A percentile compares a stretch with the other conserved stretches of the same genome.
Evolutionary conservation across 2,113 vertebrate genomes (phyloP).

Genomic region (Quiscalus mexicanus): DNA sequence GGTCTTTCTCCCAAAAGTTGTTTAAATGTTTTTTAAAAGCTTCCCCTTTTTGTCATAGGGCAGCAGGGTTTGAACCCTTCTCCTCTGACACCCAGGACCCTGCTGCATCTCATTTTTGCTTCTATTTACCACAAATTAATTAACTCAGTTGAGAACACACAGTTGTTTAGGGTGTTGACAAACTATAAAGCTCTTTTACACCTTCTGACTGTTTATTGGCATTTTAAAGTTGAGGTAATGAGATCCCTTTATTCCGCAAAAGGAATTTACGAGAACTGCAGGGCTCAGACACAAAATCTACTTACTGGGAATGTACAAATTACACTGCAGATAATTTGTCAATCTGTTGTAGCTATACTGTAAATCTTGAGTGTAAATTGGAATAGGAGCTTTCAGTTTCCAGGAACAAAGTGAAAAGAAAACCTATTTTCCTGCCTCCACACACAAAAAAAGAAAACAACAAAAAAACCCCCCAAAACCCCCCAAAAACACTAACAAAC

Average conservation of each 20-base stretch:
- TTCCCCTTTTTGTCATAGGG: background rate
- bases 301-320: background rate
- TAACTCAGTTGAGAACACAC: background rate
- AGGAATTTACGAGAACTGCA: constrained; percentile 6
- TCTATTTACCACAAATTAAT: background rate
- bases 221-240: constrained; percentile 13
- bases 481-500: background rate
- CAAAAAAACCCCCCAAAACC: background rate
- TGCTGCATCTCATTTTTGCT: background rate
- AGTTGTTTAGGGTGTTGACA: background rate
- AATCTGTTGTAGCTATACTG: background rate
- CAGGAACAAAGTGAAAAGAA: background rate
- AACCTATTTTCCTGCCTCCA: fast-evolving
- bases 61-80: background rate
- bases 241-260: background rate
- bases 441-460: background rate
- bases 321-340: background rate
- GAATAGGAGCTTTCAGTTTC: background rate
- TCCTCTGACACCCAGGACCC: background rate
- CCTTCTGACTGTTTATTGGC: background rate
- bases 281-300: background rate
- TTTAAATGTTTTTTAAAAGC: background rate
- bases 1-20: background rate
- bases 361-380: background rate
- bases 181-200: constrained; percentile 27